phyloP scores from a whole-genome alignment of 2,797 vertebrate species.

The Falco rusticolus region DNA sequence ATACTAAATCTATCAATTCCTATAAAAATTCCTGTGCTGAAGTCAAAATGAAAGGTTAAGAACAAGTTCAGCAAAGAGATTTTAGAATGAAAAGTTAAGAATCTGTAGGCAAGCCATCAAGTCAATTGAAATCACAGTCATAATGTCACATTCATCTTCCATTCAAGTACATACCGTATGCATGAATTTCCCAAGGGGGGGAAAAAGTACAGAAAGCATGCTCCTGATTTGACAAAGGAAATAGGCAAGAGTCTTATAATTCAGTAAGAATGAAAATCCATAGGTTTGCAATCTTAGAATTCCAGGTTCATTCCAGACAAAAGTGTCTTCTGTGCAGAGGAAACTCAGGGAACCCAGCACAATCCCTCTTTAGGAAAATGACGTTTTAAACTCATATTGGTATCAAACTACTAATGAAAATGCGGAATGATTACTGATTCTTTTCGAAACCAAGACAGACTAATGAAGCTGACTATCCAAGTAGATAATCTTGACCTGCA shows the following conservation, averaged over 20 bases:
- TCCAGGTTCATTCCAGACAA: not conserved
- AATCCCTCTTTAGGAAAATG: not conserved
- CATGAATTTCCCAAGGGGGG: not conserved
- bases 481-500: not conserved
- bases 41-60: slow-evolving; percentile 1
- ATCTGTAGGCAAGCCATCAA: not conserved
- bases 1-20: not conserved
- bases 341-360: not conserved
- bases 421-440: not conserved
- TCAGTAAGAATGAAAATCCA: not conserved
- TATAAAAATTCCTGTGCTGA: not conserved
- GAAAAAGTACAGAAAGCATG: not conserved
- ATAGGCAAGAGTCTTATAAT: not conserved
- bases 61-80: not conserved
- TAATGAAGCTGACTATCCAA: not conserved
- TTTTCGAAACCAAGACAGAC: not conserved
- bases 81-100: not conserved
- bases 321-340: not conserved
- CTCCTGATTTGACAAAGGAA: not conserved
- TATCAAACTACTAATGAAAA: not conserved
- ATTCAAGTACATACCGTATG: not conserved
- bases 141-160: not conserved
- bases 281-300: not conserved
- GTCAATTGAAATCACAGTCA: not conserved
- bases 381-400: not conserved